Evolutionary conservation across 2,113 vertebrate genomes (phyloP), one percentile per base, ranked within the genome.

Genomic region (Peromyscus maniculatus): DNA sequence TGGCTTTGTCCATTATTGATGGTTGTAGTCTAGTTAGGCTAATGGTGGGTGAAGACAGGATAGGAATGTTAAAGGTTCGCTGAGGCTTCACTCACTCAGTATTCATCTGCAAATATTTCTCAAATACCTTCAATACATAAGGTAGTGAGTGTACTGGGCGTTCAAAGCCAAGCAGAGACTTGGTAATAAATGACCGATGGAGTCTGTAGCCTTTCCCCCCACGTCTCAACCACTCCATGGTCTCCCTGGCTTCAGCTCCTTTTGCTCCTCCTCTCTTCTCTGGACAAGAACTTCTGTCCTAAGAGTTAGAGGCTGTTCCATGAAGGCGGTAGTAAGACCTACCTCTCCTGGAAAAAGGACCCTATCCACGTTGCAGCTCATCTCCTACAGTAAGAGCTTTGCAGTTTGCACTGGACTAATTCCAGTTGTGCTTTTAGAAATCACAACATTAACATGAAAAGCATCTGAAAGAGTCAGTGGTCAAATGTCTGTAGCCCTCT

Each of bases 361-460:
- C n/a, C 49, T 93, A 7, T 67, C 62, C 2, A n/a, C 83, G 52
- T 92, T 12, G 10, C 36, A 13, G 62, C 93, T 69, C 52, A 49
- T 64, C 28, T 90, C 52, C 64, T 17, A 15, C n/a, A 16, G 7
- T 1, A 26, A 67, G 0, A 62, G 86, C 57, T 86, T 77, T 95
- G 86, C 88, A 39, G 49, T 80, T 28, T 71, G 86, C 12, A 96
- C 36, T 52, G 74, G 17, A 66, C 17, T 36, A 11, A 78, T 91
- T 91, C 88, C 19, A 62, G 80, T 67, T 82, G 59, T 80, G 88
- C 64, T 92, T 66, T 95, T 43, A 74, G 55, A 33, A n/a, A 89
- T 22, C 79, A 87, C 55, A 89, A 74, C 74, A 67, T 52, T n/a
- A 92, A 75, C 6, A 24, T 19, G 64, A 94, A 89, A 93, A 90